Evolutionary conservation across 2,113 vertebrate genomes (phyloP), one percentile per base, ranked within the genome.

Genomic region (Bostrychus sinensis): DNA sequence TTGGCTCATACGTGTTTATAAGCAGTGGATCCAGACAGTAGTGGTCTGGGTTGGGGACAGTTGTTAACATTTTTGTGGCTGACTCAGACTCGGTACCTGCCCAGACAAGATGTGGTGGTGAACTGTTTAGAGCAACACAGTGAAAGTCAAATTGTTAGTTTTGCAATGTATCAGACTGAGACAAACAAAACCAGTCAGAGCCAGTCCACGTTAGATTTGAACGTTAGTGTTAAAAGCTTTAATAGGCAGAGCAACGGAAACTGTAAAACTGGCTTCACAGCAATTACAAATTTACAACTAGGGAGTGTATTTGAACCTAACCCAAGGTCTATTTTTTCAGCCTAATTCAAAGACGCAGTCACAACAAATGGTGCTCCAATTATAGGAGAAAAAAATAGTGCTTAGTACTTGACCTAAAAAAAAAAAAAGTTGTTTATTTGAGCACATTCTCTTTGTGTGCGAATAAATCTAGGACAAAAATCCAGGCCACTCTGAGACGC

Each of bases 391-490:
- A 42, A 30, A 3, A 48, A 28, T 25, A 22, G n/a, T 54, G 56
- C 16, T n/a, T 17, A 14, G 11, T 17, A 48, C 22, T 62, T 75
- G 46, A 75, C 70, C 76, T 68, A 26, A 48, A 75, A 34, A 68
- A 70, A 55, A 57, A 55, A 68, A n/a, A 43, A 17, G 20, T 83
- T 84, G 81, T 81, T 86, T 88, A 58, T 87, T 79, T 39, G 53
- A 68, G 69, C 51, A 12, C 57, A 67, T 63, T 51, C 61, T 62
- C 28, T 28, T 66, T 62, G 41, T 62, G 60, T 81, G 48, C 19
- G 48, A 57, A 66, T 37, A 56, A 63, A 91, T 89, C 51, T 91
- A 76, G 89, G 90, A 82, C 91, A 81, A 57, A 79, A 88, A 92
- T 86, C 86, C 82, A 87, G 91, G 91, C 42, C 90, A 82, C 41